Base-by-base conservation (phyloP, 2,113 vertebrate species). In the Procavia capensis region DNA sequence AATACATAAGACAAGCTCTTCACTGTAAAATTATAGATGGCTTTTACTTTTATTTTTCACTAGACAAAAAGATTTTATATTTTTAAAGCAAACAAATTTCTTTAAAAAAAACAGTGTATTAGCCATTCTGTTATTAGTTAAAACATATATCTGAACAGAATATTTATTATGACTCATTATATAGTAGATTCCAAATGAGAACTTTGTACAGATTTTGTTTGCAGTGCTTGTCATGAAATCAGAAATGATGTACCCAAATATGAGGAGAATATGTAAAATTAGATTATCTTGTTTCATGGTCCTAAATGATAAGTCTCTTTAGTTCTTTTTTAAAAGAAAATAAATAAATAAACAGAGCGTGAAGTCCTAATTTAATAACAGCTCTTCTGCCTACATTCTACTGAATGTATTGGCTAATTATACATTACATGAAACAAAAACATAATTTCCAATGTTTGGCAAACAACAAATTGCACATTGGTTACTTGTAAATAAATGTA, bases 391-490 rank as follows among this genome's bases (percentile, higher is more conserved):
- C 85, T 97, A 1, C 74, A 94, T 87, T 31, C 22, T 96, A 91
- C 88, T 88, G 83, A 97, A 97, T 97, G 64, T 97, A 97, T 96
- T 96, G 91, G 34, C 84, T 98, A 97, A 98, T 98, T 98, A 97
- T 94, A 96, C 95, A 97, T 97, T 97, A 92, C 88, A 97, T 75
- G 54, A 94, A 97, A 97, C 86, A 64, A 97, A 80, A 98, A 97
- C 81, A 96, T 97, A 97, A 97, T 98, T 98, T 93, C 76, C 50
- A 95, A 88, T 98, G 95, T 97, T 98, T 98, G 98, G 98, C 98
- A 98, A 97, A 96, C 88, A 98, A 95, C 96, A 98, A 98, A 98
- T 97, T 98, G 68, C 86, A 97, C 93, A 97, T 98, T 98, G 98
- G 89, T 94, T 96, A 94, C 85, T 96, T 96, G 92, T 98, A 98